Base-by-base conservation (phyloP, 2,888 invertebrate species). In the Aphidius colemani region DNA sequence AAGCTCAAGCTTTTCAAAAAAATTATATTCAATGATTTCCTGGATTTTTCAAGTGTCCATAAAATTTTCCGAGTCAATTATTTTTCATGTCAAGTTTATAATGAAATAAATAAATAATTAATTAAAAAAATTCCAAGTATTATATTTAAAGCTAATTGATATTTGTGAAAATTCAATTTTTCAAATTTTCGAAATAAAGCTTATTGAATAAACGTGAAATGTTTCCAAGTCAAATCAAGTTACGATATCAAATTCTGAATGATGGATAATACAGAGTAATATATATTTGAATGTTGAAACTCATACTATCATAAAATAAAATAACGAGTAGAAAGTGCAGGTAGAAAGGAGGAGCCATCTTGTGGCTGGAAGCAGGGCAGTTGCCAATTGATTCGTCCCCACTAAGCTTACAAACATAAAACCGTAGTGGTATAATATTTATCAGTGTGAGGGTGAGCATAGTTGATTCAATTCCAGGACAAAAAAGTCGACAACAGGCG, bases 281-380 rank as follows among this genome's bases (percentile, higher is more conserved):
- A 18, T 18, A 18, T 2, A 18, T 18, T 18, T 18, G 1, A 2
- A 18, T 18, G 13, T 18, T 18, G 13, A 18, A 59, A 51, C 43
- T 30, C 9, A 30, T 18, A 53, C 40, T 40, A 53, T 59, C 18
- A 55, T 55, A 49, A 61, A 55, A 61, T 48, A 61, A 66, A 46
- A 57, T 48, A 49, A 18, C 13, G 13, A 2, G 30, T 30, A 59
- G 53, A 61, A 30, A 30, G 30, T 30, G 5, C 66, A 71, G 71
- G 75, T 74, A 75, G 75, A 69, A 75, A 76, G 79, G 78, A 79
- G 82, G 82, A 82, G 82, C 82, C 82, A 82, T 81, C 82, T 82
- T 82, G 82, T 76, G 79, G 81, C 78, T 73, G 74, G 71, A 75
- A 76, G 78, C 74, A 73, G 77, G 77, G 74, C 71, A 76, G 74